phyloP scores from a whole-genome alignment of 2,113 vertebrate species.

The Pelobates fuscus region DNA sequence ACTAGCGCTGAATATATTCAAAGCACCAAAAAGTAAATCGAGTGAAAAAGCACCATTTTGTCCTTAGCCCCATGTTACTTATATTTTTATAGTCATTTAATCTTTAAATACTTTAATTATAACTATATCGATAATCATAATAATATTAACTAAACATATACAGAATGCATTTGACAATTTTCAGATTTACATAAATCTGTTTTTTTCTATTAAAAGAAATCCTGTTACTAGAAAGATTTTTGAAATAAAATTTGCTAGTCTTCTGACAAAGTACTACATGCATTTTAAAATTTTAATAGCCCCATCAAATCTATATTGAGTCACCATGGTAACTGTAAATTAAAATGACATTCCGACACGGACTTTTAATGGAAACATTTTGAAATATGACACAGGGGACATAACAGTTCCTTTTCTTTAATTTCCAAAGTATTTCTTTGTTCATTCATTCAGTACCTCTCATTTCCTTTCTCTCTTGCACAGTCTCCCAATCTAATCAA shows the following conservation, averaged over 20 bases:
- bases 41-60: too few relatives aligned
- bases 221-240: not conserved
- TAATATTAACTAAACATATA: too few relatives aligned
- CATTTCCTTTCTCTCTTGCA: conserved; percentile 7
- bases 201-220: not conserved
- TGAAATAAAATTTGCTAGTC: not conserved
- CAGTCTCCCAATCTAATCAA: not conserved
- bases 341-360: not conserved
- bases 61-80: too few relatives aligned
- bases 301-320: not conserved
- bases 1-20: too few relatives aligned
- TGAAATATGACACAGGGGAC: not conserved
- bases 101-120: too few relatives aligned
- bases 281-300: not conserved
- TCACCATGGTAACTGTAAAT: not conserved
- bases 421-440: not conserved
- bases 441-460: not conserved
- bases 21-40: too few relatives aligned
- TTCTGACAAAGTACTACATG: not conserved
- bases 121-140: too few relatives aligned
- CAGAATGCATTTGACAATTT: too few relatives aligned
- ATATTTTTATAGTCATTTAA: too few relatives aligned
- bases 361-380: not conserved
- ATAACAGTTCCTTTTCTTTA: not conserved
- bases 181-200: too few relatives aligned